phyloP scores from a whole-genome alignment of 2,113 vertebrate species.

The Percopsis transmontana region DNA sequence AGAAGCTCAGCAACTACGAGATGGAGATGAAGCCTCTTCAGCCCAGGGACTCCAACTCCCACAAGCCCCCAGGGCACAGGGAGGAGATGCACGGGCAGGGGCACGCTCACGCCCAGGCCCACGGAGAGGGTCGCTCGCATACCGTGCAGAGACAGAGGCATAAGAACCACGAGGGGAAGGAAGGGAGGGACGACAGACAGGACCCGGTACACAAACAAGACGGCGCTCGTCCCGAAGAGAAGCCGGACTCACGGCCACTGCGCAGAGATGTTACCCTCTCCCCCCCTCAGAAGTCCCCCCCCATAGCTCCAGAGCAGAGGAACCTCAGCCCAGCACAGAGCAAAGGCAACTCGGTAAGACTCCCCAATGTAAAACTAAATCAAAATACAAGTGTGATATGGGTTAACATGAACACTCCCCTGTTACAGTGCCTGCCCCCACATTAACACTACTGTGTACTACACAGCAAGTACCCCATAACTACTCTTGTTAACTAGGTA shows the following conservation, averaged over 20 bases:
- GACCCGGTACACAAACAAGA: conserved; percentile 75
- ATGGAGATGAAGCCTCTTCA: conserved; percentile 96
- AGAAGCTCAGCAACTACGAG: conserved; percentile 94
- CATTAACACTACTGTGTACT: not conserved
- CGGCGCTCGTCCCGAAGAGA: conserved; percentile 78
- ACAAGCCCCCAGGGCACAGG: conserved; percentile 74
- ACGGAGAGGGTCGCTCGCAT: conserved; percentile 74
- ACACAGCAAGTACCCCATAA: not conserved
- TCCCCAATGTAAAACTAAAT: too few relatives aligned
- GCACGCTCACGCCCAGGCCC: conserved; percentile 70
- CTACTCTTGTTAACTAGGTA: not conserved
- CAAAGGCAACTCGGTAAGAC: conserved; percentile 89
- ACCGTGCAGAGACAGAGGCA: conserved; percentile 84
- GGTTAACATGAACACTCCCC: too few relatives aligned
- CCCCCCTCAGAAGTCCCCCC: conserved; percentile 91
- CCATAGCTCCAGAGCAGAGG: conserved; percentile 87
- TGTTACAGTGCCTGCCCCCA: too few relatives aligned
- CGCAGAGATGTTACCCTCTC: conserved; percentile 94
- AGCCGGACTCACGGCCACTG: conserved; percentile 87
- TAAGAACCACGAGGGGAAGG: conserved; percentile 81
- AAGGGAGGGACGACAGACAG: conserved; percentile 53
- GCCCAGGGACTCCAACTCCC: conserved; percentile 78
- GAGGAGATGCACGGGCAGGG: conserved; percentile 71
- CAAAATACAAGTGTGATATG: too few relatives aligned
- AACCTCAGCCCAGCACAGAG: conserved; percentile 83